Evolutionary conservation across 2,797 vertebrate genomes (phyloP), one percentile per base, ranked within the genome.

Genomic region (Melopsittacus undulatus): DNA sequence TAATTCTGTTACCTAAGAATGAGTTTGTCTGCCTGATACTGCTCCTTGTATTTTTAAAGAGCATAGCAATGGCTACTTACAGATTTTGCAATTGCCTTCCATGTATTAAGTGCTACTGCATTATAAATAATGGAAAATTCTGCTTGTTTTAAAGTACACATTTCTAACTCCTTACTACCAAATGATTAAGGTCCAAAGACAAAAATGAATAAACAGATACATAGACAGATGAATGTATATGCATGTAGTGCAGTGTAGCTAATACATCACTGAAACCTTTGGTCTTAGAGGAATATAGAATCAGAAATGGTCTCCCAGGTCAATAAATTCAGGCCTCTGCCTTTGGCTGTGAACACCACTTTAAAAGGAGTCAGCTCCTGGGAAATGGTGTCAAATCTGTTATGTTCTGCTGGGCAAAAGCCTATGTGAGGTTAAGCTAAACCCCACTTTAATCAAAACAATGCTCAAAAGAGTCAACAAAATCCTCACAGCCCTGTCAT

Each of bases 81-180:
- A 43, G 20, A 56, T 80, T 64, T 92, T 36, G 8, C 36, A 77
- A 8, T 62, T 75, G 23, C 72, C 49, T 89, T 72, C 13, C 7
- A 11, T 26, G 20, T 46, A 48, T 56, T 52, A 64, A 68, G 32
- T 40, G 26, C 42, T 78, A 54, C 27, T 86, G 38, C 18, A 24
- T 36, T 74, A 29, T 89, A 87, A 95, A 81, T 40, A 85, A 59
- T 66, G 54, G 30, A 83, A 93, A 86, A 80, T 75, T 87, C 68
- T 83, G 7, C 18, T 59, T 80, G 18, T 56, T 91, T 91, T 64
- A 59, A 74, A 49, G 52, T 29, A 36, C 15, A 34, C 4, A 10
- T 63, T 75, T 91, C 29, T 68, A 43, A 63, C 42, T 72, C 22
- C 36, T 81, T 59, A 49, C 54, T 69, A 63, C 7, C 40, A 69